phyloP scores from a whole-genome alignment of 2,113 vertebrate species.

The Romanogobio albipinnatus region DNA sequence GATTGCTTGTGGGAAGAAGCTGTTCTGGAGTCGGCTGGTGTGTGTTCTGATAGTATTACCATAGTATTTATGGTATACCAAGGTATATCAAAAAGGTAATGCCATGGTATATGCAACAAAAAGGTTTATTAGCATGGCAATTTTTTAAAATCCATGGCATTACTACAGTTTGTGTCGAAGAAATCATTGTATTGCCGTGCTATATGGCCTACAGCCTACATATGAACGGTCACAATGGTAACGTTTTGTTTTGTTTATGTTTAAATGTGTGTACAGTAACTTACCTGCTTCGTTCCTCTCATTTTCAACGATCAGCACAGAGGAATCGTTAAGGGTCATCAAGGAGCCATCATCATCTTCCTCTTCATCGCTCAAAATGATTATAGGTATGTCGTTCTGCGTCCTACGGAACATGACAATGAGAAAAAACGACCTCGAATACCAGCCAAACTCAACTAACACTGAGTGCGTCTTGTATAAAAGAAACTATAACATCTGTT shows the following conservation, averaged over 20 bases:
- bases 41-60: too few relatives aligned
- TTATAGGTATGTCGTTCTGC: conserved; percentile 52
- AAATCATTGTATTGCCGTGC: background rate
- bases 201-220: too few relatives aligned
- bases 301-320: conserved; percentile 66
- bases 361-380: conserved; percentile 75
- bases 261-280: too few relatives aligned
- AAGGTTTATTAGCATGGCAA: background rate
- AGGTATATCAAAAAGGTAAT: background rate
- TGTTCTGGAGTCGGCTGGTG: too few relatives aligned
- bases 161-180: background rate
- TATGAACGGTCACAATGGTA: too few relatives aligned
- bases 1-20: too few relatives aligned
- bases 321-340: conserved; percentile 48
- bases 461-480: background rate
- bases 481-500: background rate
- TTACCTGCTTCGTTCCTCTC: conserved; percentile 23
- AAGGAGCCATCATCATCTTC: conserved; percentile 52
- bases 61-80: background rate
- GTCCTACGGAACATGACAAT: conserved; percentile 18
- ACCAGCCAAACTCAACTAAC: background rate
- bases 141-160: background rate
- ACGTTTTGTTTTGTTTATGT: background rate
- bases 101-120: background rate
- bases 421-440: background rate